phyloP scores from a whole-genome alignment of 2,888 invertebrate species.

The Thysanoteuthis rhombus region DNA sequence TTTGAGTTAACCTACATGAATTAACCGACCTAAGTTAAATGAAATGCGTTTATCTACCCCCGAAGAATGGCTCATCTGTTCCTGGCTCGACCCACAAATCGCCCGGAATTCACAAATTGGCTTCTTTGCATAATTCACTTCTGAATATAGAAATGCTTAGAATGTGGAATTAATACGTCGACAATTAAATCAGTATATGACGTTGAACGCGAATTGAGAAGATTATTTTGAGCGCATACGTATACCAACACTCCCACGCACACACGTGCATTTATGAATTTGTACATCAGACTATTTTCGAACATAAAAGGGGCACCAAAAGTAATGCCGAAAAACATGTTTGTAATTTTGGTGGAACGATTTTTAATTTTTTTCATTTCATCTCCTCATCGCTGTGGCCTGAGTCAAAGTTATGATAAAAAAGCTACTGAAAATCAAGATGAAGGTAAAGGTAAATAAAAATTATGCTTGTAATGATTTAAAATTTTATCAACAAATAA shows the following conservation, averaged over 20 bases:
- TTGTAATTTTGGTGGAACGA: no score
- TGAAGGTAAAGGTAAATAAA: no score
- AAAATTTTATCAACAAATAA: no score
- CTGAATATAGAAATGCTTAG: not conserved
- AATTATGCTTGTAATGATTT: no score
- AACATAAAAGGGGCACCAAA: no score
- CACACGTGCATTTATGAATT: no score
- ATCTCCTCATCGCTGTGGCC: no score
- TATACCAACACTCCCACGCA: not conserved
- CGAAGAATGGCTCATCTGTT: not conserved
- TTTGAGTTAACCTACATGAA: not conserved
- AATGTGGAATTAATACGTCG: not conserved
- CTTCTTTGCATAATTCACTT: not conserved
- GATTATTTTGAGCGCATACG: not conserved
- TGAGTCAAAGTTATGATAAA: no score
- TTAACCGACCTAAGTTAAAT: not conserved
- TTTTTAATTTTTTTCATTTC: no score
- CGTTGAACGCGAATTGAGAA: not conserved
- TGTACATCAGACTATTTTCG: no score
- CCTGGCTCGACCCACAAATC: not conserved
- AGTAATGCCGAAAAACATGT: no score
- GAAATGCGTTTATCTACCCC: not conserved
- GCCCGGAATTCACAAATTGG: not conserved
- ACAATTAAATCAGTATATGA: not conserved
- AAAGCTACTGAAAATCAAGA: no score